These are phyloP conservation scores for Galleria mellonella DNA, from an alignment of 1,140 invertebrate species.

Conservation along the genomic window DNA sequence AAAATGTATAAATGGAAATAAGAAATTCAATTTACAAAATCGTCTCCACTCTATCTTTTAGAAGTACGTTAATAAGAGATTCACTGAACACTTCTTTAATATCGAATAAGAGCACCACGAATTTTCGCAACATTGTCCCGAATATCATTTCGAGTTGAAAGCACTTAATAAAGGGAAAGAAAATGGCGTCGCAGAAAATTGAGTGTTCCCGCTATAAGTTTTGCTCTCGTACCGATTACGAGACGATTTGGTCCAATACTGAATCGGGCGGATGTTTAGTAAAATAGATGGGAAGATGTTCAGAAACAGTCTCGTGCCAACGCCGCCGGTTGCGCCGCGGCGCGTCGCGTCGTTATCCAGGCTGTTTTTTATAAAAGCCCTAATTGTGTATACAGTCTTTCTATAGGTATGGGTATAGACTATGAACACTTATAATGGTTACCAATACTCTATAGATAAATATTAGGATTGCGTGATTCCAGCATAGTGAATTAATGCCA, in stretches of 20 bases:
- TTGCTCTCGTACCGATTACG: slow-evolving; percentile 40
- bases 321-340: slow-evolving; percentile 46
- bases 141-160: slow-evolving; percentile 32
- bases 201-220: slow-evolving; percentile 23
- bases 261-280: slow-evolving; percentile 62
- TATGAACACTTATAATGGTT: slow-evolving; percentile 2
- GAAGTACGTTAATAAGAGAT: slow-evolving; percentile 57
- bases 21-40: slow-evolving; percentile 30
- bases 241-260: slow-evolving; percentile 58
- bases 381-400: slow-evolving; percentile 8
- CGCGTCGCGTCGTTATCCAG: slow-evolving; percentile 42
- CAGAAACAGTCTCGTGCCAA: slow-evolving; percentile 65
- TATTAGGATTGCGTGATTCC: slow-evolving; percentile 9
- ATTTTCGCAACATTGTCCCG: slow-evolving; percentile 47
- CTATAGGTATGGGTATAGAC: not conserved
- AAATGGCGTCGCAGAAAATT: slow-evolving; percentile 42
- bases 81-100: slow-evolving; percentile 69
- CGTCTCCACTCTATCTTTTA: slow-evolving; percentile 57
- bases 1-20: not conserved
- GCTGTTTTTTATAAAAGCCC: slow-evolving; percentile 47
- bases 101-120: slow-evolving; percentile 55
- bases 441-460: not conserved
- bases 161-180: slow-evolving; percentile 13
- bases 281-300: slow-evolving; percentile 66
- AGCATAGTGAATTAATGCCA: slow-evolving; percentile 9